phyloP scores from a whole-genome alignment of 1,140 invertebrate genomes.

The Zaprionus camerounensis region DNA sequence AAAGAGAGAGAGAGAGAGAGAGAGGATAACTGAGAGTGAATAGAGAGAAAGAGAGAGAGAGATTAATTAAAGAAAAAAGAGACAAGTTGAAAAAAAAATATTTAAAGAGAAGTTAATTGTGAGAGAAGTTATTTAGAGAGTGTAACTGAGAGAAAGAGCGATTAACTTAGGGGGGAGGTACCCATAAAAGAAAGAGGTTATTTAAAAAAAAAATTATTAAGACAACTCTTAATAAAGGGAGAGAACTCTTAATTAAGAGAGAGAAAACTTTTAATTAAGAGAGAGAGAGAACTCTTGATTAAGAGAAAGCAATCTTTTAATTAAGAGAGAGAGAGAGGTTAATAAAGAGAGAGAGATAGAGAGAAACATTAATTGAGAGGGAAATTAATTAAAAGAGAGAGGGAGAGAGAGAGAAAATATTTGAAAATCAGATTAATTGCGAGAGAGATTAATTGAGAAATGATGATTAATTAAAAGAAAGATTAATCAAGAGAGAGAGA shows the following conservation, averaged over 20 bases:
- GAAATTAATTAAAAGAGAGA: neutral
- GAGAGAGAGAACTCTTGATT: neutral
- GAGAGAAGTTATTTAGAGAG: neutral
- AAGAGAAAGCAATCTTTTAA: neutral
- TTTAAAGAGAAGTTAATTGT: neutral
- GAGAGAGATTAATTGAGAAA: neutral
- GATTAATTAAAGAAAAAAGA: neutral
- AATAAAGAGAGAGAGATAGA: conserved; percentile 9
- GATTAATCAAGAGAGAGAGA: neutral
- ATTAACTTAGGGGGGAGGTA: neutral
- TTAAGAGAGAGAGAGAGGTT: neutral
- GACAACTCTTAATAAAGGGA: neutral
- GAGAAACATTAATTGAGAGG: too few relatives aligned
- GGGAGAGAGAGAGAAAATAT: conserved; percentile 6
- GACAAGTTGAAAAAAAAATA: neutral
- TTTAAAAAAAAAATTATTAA: neutral
- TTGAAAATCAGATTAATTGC: neutral
- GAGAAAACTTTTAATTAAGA: neutral
- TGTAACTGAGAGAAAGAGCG: neutral
- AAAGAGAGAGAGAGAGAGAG: neutral
- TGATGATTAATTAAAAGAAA: neutral
- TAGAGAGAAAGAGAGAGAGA: neutral
- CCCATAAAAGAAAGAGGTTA: neutral
- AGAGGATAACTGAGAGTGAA: neutral
- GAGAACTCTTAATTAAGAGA: too few relatives aligned